A percentile compares a stretch with the other conserved stretches of the same genome.
phyloP scores from a whole-genome alignment of 1,140 invertebrate species.

The Drosophila sechellia region DNA sequence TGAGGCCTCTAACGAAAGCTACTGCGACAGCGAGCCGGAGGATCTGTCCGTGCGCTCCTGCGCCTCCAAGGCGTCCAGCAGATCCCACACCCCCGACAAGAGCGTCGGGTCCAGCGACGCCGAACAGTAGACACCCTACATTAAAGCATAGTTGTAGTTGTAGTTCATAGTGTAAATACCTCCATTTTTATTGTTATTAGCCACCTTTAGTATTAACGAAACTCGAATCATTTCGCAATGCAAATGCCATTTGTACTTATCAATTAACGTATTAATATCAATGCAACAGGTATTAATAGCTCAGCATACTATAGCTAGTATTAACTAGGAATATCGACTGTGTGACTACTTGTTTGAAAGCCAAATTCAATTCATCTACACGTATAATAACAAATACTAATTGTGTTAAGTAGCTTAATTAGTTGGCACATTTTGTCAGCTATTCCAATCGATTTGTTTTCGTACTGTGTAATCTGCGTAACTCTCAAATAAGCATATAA shows the following conservation, averaged over 20 bases:
- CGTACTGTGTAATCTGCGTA: conserved; percentile 54
- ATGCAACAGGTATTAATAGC: conserved; percentile 54
- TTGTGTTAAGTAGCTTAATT: conserved; percentile 59
- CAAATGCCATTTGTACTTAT: conserved; percentile 47
- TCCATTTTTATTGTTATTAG: conserved; percentile 45
- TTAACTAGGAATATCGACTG: conserved; percentile 67
- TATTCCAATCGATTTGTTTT: conserved; percentile 52
- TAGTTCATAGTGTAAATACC: conserved; percentile 63
- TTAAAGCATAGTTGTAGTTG: conserved; percentile 15
- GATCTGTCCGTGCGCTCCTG: conserved; percentile 79
- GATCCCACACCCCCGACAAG: conserved; percentile 73
- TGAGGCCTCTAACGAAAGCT: conserved; percentile 75
- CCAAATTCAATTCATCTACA: conserved; percentile 67
- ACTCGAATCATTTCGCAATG: conserved; percentile 39
- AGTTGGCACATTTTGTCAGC: conserved; percentile 44
- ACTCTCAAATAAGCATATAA: conserved; percentile 52
- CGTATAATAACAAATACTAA: conserved; percentile 49
- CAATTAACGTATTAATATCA: conserved; percentile 52
- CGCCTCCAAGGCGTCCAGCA: conserved; percentile 73
- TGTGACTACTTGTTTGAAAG: conserved; percentile 54
- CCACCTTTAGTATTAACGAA: conserved; percentile 25
- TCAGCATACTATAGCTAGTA: conserved; percentile 54
- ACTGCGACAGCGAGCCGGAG: conserved; percentile 78
- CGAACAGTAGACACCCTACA: conserved; percentile 59
- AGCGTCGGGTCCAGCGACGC: conserved; percentile 64